These are phyloP conservation scores for Apodemus speciosus DNA, from an alignment of 2,113 vertebrate genomes.

Conservation along the genomic window DNA sequence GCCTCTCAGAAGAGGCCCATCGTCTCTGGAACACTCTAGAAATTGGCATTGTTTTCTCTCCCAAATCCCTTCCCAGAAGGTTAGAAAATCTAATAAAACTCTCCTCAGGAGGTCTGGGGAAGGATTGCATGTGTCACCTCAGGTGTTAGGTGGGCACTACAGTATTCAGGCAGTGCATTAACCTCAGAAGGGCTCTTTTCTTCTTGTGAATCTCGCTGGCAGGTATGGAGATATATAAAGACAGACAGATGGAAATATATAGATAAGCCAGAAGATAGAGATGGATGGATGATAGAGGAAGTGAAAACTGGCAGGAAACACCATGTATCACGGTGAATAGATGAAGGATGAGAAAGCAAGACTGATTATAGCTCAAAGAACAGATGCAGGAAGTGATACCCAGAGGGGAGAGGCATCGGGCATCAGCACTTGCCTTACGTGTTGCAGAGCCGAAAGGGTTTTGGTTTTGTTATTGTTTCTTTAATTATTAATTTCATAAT, in stretches of 20 bases:
- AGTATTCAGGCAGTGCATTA: neutral
- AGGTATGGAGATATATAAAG: constrained; percentile 52
- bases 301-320: constrained; percentile 71
- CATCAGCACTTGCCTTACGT: constrained; percentile 38
- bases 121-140: neutral
- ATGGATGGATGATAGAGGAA: constrained; percentile 69
- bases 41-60: constrained; percentile 20
- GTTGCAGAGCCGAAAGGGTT: constrained; percentile 6
- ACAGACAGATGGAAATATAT: constrained; percentile 63
- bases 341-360: constrained; percentile 70
- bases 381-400: constrained; percentile 46
- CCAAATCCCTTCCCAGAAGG: constrained; percentile 28
- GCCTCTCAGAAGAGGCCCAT: neutral
- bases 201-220: neutral
- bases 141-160: neutral
- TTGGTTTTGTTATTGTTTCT: neutral
- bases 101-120: neutral
- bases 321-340: constrained; percentile 66
- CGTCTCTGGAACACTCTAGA: constrained; percentile 8
- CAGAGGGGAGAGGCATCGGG: constrained; percentile 6
- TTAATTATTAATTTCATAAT: neutral
- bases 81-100: constrained; percentile 18
- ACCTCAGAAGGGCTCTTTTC: constrained; percentile 14
- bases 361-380: constrained; percentile 68
- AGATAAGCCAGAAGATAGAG: constrained; percentile 48